Evolutionary conservation across 1,140 invertebrate genomes (phyloP), one percentile per base, ranked within the genome.

Genomic region (Hydropsyche tenuis): DNA sequence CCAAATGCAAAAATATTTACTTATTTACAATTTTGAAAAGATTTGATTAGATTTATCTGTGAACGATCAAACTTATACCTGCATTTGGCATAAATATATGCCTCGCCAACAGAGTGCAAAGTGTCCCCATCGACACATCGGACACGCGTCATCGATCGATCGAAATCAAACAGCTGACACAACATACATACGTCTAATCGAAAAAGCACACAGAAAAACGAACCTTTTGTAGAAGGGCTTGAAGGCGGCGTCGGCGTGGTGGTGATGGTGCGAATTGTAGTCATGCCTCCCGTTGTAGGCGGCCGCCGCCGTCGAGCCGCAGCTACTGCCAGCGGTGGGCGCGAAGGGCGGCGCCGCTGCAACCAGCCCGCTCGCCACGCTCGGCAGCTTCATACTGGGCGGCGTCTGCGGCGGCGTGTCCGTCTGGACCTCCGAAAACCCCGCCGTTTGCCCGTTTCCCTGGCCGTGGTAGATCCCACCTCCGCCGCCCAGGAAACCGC

Each of bases 391-490:
- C 91, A 95, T 93, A 84, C 93, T 95, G 81, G 94, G 94, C 72
- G 94, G 94, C 76, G 94, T 96, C 85, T 96, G 94, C 25, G 94
- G 94, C 77, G 94, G 94, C 74, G 94, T 96, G 82, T 95, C 94
- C 76, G 94, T 95, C 86, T 93, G 93, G 81, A 94, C 92, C 81
- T 94, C 93, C 80, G 92, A 92, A 87, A 93, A 94, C 81, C 90
- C 90, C 86, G 89, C 88, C 78, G 88, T 89, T 75, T 87, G 87
- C 82, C 81, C 82, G 69, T 82, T 82, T 73, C 85, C 84, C 74
- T 84, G 83, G 74, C 82, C 82, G 46, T 78, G 75, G 56, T 77
- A 74, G 5, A 65, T 45, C 1, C 51, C 45, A 5, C 62, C 80
- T 9, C 71, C 62, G 12, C 63, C 53, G 12, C 80, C 63, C 23